Evolutionary conservation across 2,888 invertebrate genomes (phyloP), one percentile per base, ranked within the genome.

Genomic region (Ochropleura leucogaster): DNA sequence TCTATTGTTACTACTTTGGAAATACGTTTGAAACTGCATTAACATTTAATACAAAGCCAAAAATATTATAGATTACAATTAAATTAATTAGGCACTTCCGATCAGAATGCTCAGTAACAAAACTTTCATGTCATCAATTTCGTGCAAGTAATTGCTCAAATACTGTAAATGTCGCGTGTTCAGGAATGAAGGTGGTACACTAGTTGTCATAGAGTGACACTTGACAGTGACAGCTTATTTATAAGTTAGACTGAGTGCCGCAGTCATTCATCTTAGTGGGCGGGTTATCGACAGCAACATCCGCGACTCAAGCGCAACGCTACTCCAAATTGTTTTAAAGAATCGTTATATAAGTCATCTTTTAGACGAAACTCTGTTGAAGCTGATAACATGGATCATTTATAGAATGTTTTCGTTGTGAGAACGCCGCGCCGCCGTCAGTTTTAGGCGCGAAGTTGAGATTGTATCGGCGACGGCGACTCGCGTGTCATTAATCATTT

Each of bases 191-290:
- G 44, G n/a, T 55, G 70, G 57, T 10, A 55, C 55, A 68, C 75
- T 55, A 70, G 60, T 12, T 66, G 65, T 70, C 79, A 64, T 44
- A 18, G 16, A 59, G 14, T 10, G n/a, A 65, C 64, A 18, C n/a
- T 18, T 40, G 55, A 20, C 51, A 30, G 47, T 69, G 80, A 68
- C 55, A 68, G 72, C 49, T 65, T 72, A 66, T 59, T 65, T 67
- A 67, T 74, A 67, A 68, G 69, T 65, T 70, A 40, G 53, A 71
- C 74, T 69, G 72, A 72, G 62, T 62, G 70, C 49, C 72, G 64
- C 55, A 70, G 47, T 42, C 87, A 83, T 87, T 77, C 79, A 87
- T 87, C 87, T 75, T 69, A 63, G 53, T 42, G 84, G 53, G 55
- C 76, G 59, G 68, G 44, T 62, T 18, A 73, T 71, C 55, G 81